phyloP scores from a whole-genome alignment of 2,113 vertebrate species.

The Cardinalis cardinalis region DNA sequence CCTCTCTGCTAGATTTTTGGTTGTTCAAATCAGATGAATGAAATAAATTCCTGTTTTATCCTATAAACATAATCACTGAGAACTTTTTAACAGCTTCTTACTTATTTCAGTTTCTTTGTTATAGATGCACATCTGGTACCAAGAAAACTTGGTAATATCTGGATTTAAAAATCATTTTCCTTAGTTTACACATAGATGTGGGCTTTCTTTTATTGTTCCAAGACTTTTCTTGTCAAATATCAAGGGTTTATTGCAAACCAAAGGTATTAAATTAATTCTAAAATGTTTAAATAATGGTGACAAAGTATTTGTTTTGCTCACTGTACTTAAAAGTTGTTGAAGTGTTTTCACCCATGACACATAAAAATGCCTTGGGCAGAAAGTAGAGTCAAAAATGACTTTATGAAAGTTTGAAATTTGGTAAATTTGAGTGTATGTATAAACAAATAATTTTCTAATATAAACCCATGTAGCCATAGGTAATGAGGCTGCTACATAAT shows the following conservation, averaged over 20 bases:
- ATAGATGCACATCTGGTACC: background rate
- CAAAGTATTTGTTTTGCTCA: background rate
- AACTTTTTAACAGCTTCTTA: background rate
- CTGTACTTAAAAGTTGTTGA: background rate
- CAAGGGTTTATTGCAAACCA: background rate
- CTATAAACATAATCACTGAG: background rate
- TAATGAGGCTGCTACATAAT: background rate
- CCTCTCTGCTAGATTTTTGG: background rate
- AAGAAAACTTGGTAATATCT: background rate
- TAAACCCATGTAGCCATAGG: background rate
- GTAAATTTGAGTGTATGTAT: background rate
- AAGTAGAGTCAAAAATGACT: background rate
- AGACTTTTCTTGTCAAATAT: constrained; percentile 13
- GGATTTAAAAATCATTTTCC: background rate
- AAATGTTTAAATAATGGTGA: background rate
- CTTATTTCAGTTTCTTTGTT: background rate
- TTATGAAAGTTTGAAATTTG: background rate
- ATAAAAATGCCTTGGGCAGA: background rate
- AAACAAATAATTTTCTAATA: background rate
- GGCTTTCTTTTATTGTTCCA: background rate
- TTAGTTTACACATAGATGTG: background rate
- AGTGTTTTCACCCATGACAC: background rate
- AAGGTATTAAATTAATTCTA: background rate
- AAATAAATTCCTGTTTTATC: background rate
- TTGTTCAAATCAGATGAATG: background rate